Evolutionary conservation across 2,113 vertebrate species (phyloP).

Genomic region (Corythornis madagascariensis): DNA sequence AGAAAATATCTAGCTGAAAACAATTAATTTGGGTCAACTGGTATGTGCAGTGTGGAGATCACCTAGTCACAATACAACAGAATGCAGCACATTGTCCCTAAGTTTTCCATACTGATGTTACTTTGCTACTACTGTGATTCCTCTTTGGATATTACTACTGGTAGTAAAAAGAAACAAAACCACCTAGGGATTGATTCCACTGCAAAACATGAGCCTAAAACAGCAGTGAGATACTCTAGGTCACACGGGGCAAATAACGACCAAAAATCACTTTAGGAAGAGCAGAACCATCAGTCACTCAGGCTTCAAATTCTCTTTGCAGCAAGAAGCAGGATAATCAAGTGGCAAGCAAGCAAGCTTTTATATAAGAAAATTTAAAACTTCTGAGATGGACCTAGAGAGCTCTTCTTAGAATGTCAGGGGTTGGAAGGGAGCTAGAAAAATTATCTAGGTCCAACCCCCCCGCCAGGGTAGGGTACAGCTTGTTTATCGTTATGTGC

Average conservation of each 20-base stretch:
- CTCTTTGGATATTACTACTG: not conserved
- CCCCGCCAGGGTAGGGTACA: too few relatives aligned
- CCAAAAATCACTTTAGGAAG: not conserved
- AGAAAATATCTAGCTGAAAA: not conserved
- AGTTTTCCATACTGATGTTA: not conserved
- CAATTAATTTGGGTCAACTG: not conserved
- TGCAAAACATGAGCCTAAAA: not conserved
- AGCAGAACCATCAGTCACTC: not conserved
- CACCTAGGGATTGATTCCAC: not conserved
- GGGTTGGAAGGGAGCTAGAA: too few relatives aligned
- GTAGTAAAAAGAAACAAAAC: not conserved
- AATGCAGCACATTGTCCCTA: not conserved
- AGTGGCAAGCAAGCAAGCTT: not conserved
- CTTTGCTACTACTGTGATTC: not conserved
- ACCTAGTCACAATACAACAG: not conserved
- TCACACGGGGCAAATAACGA: rapidly evolving
- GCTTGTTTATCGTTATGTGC: rapidly evolving
- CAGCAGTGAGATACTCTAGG: rapidly evolving
- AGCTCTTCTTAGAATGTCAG: not conserved
- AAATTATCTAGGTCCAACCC: too few relatives aligned
- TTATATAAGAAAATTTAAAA: rapidly evolving
- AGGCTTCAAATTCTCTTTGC: too few relatives aligned
- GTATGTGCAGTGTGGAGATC: not conserved
- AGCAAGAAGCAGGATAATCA: rapidly evolving
- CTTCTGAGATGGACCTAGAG: not conserved